These are phyloP conservation scores for Tipula helvola DNA, from an alignment of 2,888 invertebrate species.

Conservation along the genomic window DNA sequence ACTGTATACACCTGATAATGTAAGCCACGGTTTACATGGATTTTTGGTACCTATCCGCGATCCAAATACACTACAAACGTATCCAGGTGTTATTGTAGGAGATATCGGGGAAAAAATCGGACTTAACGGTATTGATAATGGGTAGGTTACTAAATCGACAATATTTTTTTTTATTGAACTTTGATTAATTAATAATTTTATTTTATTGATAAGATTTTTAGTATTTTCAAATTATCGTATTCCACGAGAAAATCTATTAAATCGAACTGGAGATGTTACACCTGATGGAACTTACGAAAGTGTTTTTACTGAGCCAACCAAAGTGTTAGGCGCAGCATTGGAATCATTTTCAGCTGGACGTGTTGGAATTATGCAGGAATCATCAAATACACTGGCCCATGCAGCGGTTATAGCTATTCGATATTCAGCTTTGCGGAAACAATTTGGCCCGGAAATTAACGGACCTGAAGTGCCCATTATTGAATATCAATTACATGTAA, in stretches of 20 bases:
- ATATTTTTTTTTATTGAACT: neutral
- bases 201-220: conserved; percentile 47
- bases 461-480: conserved; percentile 58
- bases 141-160: conserved; percentile 39
- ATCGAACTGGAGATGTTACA: conserved; percentile 80
- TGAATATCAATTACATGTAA: conserved; percentile 67
- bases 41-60: conserved; percentile 80
- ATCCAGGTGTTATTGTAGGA: conserved; percentile 75
- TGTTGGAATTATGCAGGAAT: conserved; percentile 50
- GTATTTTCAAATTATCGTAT: conserved; percentile 80
- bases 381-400: conserved; percentile 41
- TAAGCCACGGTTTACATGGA: conserved; percentile 74
- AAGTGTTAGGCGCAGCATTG: conserved; percentile 70
- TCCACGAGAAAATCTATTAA: conserved; percentile 71
- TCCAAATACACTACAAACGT: conserved; percentile 59
- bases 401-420: conserved; percentile 61
- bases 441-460: conserved; percentile 56
- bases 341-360: conserved; percentile 79
- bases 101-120: conserved; percentile 92
- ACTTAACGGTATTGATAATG: conserved; percentile 85
- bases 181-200: neutral
- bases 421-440: conserved; percentile 64
- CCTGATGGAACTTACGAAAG: conserved; percentile 78
- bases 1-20: conserved; percentile 64
- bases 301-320: conserved; percentile 78